A percentile compares a stretch with the other conserved stretches of the same genome.
These are phyloP conservation scores for Kryptolebias marmoratus DNA, from an alignment of 2,113 vertebrate species.

Conservation along the genomic window DNA sequence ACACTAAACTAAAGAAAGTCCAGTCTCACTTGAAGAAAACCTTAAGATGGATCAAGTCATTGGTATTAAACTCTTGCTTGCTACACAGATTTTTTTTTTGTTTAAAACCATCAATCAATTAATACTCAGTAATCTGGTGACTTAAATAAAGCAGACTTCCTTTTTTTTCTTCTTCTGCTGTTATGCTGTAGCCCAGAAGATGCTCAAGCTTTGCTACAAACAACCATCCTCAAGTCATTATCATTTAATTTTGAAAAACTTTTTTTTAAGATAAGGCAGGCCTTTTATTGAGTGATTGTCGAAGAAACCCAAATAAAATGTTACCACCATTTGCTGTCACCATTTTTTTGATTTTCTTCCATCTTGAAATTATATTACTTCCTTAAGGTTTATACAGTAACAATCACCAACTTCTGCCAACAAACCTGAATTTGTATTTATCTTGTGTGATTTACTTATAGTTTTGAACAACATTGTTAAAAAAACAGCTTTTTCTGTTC, in stretches of 20 bases:
- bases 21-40: neutral
- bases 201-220: neutral
- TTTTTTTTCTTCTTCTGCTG: neutral
- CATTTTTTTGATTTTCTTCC: neutral
- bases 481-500: neutral
- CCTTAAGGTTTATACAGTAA: neutral
- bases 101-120: neutral
- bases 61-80: too few species aligned
- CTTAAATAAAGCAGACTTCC: neutral
- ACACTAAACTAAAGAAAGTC: neutral
- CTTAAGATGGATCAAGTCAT: too few species aligned
- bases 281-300: neutral
- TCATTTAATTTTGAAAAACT: too few species aligned
- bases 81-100: neutral
- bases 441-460: neutral
- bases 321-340: neutral
- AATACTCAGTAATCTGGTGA: neutral
- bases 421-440: slow-evolving; percentile 1
- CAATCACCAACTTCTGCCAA: neutral
- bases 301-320: too few species aligned
- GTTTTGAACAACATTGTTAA: slow-evolving; percentile 1
- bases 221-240: neutral
- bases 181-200: neutral
- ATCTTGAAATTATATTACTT: neutral
- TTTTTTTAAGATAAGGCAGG: too few species aligned